Base-by-base conservation (phyloP, 30 jellyfish, hydroid and myxozoan species). In the Sanderia malayensis region DNA sequence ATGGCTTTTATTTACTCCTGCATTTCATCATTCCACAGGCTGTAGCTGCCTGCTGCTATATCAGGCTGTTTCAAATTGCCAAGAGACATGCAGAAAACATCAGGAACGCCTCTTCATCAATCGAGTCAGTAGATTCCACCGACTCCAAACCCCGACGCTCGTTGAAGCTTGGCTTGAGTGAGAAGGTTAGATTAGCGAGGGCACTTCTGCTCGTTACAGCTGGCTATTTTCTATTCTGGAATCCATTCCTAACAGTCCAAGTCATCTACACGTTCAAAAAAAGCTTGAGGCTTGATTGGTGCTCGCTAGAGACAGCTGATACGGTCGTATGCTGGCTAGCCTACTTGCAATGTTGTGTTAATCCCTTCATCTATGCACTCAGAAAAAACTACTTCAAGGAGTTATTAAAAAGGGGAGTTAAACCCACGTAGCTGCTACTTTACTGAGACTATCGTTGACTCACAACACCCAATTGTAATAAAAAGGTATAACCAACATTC, bases 301-400 rank as follows among this genome's bases (percentile, higher is more conserved):
- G 87, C 70, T 11, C 49, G 15, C 28, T 75, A 44, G 76, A 60
- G 46, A 75, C 79, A 31, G 75, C 57, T 21, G 87, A 75, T 44
- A 75, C 78, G 3, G 70, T 75, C 7, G 8, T 75, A 7, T 58
- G 76, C 60, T 75, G 87, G 87, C 9, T 75, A 34, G 73, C 87
- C 19, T 75, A 75, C 29, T 64, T 61, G 8, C 87, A 75, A 22
- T 59, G 87, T 70, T 75, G 87, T 65, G 53, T 75, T 70, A 75
- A 75, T 61, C 87, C 87, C 3, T 59, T 75, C 46, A 30, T 75
- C n/a, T 75, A 75, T 30, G 78, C 67, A 19, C 18, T 75, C 20
- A 58, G 87, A 41, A 57, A 72, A 37, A 57, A 59, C 46, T 31
- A 9, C 44, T 72, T 72, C 29, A 47, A 63, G 18, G 37, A 41